Evolutionary conservation across 2,888 invertebrate genomes (phyloP).

Genomic region (Andrena minutula): DNA sequence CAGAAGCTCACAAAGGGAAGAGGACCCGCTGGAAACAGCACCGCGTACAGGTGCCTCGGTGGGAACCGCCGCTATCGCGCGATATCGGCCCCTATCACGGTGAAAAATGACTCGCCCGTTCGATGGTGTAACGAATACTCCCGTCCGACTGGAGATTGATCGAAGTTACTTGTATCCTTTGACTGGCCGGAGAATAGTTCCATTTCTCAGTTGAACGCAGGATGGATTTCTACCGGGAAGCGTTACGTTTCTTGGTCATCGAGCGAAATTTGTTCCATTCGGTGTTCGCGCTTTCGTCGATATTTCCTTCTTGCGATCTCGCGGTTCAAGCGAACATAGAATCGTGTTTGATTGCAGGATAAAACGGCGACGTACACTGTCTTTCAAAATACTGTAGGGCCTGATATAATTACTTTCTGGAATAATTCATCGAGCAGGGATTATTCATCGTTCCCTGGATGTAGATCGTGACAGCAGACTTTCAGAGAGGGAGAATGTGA

Average conservation of each 20-base stretch:
- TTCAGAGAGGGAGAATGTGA: background rate
- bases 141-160: constrained; percentile 47
- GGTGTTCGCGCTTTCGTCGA: background rate
- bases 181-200: constrained; percentile 21
- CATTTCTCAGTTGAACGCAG: constrained; percentile 1
- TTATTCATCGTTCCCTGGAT: too few relatives aligned
- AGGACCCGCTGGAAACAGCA: constrained; percentile 34
- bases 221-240: constrained; percentile 11
- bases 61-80: constrained; percentile 7
- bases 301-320: background rate
- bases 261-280: constrained; percentile 1
- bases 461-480: too few relatives aligned
- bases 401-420: too few relatives aligned
- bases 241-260: constrained; percentile 14
- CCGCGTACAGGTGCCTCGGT: background rate
- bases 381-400: too few relatives aligned
- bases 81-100: background rate
- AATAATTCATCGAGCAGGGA: too few relatives aligned
- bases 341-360: background rate
- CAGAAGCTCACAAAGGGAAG: constrained; percentile 51
- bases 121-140: constrained; percentile 47
- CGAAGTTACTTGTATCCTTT: constrained; percentile 46
- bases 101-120: constrained; percentile 41
- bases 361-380: too few relatives aligned
- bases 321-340: background rate